Base-by-base conservation (phyloP, 2,797 vertebrate genomes). In the Gobio occitaniae region DNA sequence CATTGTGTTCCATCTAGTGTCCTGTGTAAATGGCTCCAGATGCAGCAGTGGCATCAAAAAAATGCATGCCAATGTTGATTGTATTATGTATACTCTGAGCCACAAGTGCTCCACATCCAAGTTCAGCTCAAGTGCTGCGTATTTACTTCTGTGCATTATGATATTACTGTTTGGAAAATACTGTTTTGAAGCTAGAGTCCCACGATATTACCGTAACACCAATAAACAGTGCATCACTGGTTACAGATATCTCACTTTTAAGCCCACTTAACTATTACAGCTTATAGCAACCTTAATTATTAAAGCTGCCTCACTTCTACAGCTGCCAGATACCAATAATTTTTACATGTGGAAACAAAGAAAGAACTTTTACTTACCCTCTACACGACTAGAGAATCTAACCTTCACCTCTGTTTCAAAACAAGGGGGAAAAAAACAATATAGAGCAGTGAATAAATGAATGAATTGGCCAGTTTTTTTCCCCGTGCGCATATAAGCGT, bases 351-450 rank as follows among this genome's bases (percentile, higher is more conserved):
- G 29, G 38, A n/a, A 68, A 44, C 41, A 19, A n/a, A 8, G 4
- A 59, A 10, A 52, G 50, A 82, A 70, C 4, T 9, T 15, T 50
- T 10, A 88, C 91, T 25, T 90, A 95, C 95, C 94, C 90, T 93
- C 92, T 1, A 95, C 93, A 89, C 92, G 92, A 74, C 87, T 92
- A 16, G 83, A 85, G 75, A 93, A 89, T 86, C 81, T 92, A 69
- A 91, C 91, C 77, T 92, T 94, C 12, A 84, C 47, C 6, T 91
- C 94, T 93, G 81, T 76, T 87, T 21, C 61, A 71, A 61, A 91
- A 86, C 77, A 59, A 44, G 10, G 66, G 70, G 70, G 41, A 11
- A 47, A 80, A 80, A 47, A 29, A 82, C 59, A 71, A n/a, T 11
- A 63, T 9, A 48, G 29, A 83, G 2, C 36, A 47, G 63, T 47